Evolutionary conservation across 1,140 invertebrate species (phyloP).

Genomic region (Drosophila mauritiana): DNA sequence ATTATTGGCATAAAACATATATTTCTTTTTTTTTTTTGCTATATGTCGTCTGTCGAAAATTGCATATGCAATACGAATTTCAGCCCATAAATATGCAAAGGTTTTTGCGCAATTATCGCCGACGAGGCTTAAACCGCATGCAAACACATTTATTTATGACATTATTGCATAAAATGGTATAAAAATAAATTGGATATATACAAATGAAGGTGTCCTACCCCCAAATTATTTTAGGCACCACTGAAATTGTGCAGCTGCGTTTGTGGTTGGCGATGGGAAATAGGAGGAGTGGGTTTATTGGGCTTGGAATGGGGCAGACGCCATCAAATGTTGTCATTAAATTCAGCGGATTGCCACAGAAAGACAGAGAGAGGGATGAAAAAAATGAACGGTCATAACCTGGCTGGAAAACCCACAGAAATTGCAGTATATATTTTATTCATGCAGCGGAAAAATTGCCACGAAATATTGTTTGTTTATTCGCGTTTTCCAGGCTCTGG

Average conservation of each 20-base stretch:
- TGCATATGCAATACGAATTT: slow-evolving; percentile 31
- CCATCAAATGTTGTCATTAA: slow-evolving; percentile 67
- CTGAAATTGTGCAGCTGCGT: slow-evolving; percentile 21
- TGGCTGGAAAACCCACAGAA: slow-evolving; percentile 54
- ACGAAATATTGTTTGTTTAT: slow-evolving; percentile 43
- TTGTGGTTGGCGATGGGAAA: neutral
- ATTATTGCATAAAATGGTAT: slow-evolving; percentile 47
- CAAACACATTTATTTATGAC: slow-evolving; percentile 47
- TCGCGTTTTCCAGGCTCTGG: slow-evolving; percentile 11
- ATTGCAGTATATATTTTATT: slow-evolving; percentile 79
- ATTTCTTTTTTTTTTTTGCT: neutral
- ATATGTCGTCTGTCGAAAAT: slow-evolving; percentile 3
- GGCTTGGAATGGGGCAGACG: slow-evolving; percentile 6
- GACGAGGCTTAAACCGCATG: slow-evolving; percentile 10
- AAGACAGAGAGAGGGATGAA: neutral
- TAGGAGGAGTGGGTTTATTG: neutral
- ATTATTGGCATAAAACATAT: too few relatives aligned
- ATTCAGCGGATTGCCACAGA: slow-evolving; percentile 26
- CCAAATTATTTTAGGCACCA: slow-evolving; percentile 35
- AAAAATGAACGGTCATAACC: slow-evolving; percentile 38
- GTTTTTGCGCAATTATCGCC: slow-evolving; percentile 61
- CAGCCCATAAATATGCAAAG: slow-evolving; percentile 68
- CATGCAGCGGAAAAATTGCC: slow-evolving; percentile 39
- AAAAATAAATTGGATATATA: slow-evolving; percentile 54
- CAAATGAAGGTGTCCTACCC: slow-evolving; percentile 2